phyloP scores from a whole-genome alignment of 1,140 invertebrate genomes.

The Drosophila pectinifera region DNA sequence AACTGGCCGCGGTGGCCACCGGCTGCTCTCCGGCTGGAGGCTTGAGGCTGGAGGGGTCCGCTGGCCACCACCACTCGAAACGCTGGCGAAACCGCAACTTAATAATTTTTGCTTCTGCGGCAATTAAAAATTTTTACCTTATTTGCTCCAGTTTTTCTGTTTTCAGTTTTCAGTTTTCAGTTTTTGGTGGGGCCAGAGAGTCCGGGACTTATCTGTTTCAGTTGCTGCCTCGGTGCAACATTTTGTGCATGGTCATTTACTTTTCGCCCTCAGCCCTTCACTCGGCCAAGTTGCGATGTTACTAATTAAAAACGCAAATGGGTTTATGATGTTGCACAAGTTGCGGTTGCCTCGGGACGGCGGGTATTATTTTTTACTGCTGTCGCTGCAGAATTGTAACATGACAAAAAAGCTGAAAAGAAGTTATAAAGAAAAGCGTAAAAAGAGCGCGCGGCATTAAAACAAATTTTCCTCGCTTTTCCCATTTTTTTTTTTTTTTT shows the following conservation, averaged over 20 bases:
- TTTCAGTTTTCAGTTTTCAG: slow-evolving; percentile 27
- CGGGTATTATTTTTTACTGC: slow-evolving; percentile 67
- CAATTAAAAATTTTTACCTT: slow-evolving; percentile 83
- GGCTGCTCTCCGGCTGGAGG: slow-evolving; percentile 33
- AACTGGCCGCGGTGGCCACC: slow-evolving; percentile 21
- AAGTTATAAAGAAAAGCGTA: slow-evolving; percentile 79
- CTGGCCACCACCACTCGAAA: slow-evolving; percentile 20
- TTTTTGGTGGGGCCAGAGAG: slow-evolving; percentile 6
- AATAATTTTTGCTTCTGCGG: slow-evolving; percentile 76
- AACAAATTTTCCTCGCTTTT: slow-evolving; percentile 66
- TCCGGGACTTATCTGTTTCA: slow-evolving; percentile 17
- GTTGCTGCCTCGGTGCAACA: slow-evolving; percentile 51
- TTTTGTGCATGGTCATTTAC: slow-evolving; percentile 79
- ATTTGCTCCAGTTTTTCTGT: slow-evolving; percentile 74
- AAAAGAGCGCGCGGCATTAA: slow-evolving; percentile 73
- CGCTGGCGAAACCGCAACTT: slow-evolving; percentile 69
- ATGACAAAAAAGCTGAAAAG: slow-evolving; percentile 66
- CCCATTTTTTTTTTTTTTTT: slow-evolving; percentile 17
- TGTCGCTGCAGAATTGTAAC: slow-evolving; percentile 75
- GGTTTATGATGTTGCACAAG: slow-evolving; percentile 83
- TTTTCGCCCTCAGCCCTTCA: slow-evolving; percentile 56
- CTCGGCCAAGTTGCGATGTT: slow-evolving; percentile 70
- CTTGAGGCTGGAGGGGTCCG: no score
- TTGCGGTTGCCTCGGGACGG: slow-evolving; percentile 58
- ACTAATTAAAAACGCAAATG: slow-evolving; percentile 83